Conservation (phyloP, 2,113 vertebrate species). For the Podilymbus podiceps region DNA sequence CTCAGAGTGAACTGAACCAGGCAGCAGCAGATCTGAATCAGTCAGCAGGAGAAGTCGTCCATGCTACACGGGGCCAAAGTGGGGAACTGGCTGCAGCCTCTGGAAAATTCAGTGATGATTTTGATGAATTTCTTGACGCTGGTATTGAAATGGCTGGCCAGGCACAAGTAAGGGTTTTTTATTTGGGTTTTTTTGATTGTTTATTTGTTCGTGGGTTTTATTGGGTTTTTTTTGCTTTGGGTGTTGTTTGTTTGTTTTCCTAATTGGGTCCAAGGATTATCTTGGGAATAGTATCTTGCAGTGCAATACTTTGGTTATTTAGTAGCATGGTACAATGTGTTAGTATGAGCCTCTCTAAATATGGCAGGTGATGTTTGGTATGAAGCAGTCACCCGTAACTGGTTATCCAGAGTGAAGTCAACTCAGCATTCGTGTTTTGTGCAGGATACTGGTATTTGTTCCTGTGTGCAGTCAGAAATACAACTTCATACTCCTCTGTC, state of each 20-base stretch:
- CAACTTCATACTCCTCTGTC: fast-evolving
- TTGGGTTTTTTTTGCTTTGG: too few species aligned
- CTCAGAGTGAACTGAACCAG: slow-evolving; percentile 95
- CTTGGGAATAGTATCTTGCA: neutral
- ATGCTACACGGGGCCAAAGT: slow-evolving; percentile 91
- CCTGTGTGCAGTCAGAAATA: neutral
- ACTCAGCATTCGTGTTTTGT: neutral
- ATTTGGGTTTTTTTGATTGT: too few species aligned
- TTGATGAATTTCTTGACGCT: slow-evolving; percentile 97
- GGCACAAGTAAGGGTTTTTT: slow-evolving; percentile 82
- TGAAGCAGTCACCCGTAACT: neutral
- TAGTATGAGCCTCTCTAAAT: neutral
- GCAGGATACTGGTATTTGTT: neutral
- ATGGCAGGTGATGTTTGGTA: neutral
- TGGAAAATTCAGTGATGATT: slow-evolving; percentile 97
- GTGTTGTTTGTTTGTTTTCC: neutral
- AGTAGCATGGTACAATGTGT: neutral
- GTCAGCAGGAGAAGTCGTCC: slow-evolving; percentile 96
- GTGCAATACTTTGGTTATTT: neutral
- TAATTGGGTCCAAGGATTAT: neutral
- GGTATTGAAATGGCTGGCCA: slow-evolving; percentile 99
- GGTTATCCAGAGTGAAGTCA: neutral
- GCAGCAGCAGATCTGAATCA: slow-evolving; percentile 97
- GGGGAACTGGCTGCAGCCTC: slow-evolving; percentile 92
- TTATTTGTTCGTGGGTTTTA: too few species aligned